Evolutionary conservation across 2,888 invertebrate genomes (phyloP).

Genomic region (Euclidia mi): DNA sequence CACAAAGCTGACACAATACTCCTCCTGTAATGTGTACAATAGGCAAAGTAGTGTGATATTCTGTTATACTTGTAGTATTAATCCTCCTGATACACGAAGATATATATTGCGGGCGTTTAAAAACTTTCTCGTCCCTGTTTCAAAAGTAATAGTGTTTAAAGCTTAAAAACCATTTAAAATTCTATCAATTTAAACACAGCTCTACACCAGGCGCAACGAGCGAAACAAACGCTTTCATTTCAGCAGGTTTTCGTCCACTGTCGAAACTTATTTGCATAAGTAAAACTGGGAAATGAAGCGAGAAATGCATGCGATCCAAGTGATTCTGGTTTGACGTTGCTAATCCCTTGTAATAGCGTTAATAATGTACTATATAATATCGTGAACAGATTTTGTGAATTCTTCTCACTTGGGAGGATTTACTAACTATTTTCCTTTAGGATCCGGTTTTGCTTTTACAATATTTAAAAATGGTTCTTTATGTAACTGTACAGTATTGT

Average conservation of each 20-base stretch:
- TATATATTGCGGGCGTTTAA: too few species aligned
- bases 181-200: slow-evolving; percentile 19
- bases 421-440: not conserved
- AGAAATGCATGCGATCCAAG: slow-evolving; percentile 70
- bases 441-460: not conserved
- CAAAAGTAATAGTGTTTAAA: too few species aligned
- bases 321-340: slow-evolving; percentile 26
- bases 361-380: not conserved
- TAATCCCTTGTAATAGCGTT: not conserved
- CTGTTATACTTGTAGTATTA: too few species aligned
- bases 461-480: not conserved
- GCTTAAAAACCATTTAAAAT: too few species aligned
- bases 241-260: slow-evolving; percentile 74
- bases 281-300: slow-evolving; percentile 82
- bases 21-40: too few species aligned
- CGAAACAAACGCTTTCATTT: slow-evolving; percentile 82
- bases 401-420: not conserved
- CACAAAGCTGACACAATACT: too few species aligned
- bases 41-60: too few species aligned
- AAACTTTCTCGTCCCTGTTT: too few species aligned
- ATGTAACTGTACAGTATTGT: too few species aligned
- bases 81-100: too few species aligned
- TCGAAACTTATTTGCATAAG: slow-evolving; percentile 86
- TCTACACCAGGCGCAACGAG: slow-evolving; percentile 56
- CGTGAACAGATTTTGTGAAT: not conserved